Conservation (phyloP, 2,888 invertebrate species). For the Syrphus vitripennis region DNA sequence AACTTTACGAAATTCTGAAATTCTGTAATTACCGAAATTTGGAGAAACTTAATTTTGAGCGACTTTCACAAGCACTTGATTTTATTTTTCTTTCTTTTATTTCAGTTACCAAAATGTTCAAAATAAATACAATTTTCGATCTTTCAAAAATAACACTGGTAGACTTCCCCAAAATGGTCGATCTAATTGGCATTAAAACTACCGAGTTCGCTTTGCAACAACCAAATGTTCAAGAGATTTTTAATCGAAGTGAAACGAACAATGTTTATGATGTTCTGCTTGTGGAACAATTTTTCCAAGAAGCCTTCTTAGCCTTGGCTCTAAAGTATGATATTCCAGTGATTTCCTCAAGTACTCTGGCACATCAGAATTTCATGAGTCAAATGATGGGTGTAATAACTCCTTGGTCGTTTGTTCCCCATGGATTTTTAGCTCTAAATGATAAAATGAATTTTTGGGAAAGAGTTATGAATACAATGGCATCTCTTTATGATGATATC, state of each 20-base stretch:
- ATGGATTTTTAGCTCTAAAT: conserved; percentile 80
- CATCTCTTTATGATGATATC: conserved; percentile 77
- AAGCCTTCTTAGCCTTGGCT: conserved; percentile 80
- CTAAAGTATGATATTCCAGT: conserved; percentile 80
- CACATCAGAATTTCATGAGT: conserved; percentile 81
- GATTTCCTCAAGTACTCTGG: conserved; percentile 80
- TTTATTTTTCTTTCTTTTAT: neutral
- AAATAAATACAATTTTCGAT: conserved; percentile 76
- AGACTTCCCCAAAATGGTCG: conserved; percentile 77
- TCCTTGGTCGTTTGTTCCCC: conserved; percentile 82
- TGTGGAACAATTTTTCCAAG: conserved; percentile 81
- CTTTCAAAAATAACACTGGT: conserved; percentile 74
- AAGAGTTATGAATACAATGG: conserved; percentile 82
- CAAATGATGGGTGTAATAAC: conserved; percentile 81
- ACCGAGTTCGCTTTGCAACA: conserved; percentile 78
- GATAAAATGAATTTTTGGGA: conserved; percentile 83
- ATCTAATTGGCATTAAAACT: conserved; percentile 76
- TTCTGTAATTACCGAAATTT: no score
- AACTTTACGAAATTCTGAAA: no score
- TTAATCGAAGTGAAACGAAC: conserved; percentile 75
- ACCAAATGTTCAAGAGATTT: conserved; percentile 76
- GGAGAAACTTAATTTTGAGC: no score
- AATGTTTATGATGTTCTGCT: conserved; percentile 81
- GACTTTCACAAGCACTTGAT: no score
- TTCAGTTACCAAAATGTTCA: conserved; percentile 47